These are phyloP conservation scores for Hydropsyche betteni DNA, from an alignment of 2,888 invertebrate genomes.

Conservation along the genomic window DNA sequence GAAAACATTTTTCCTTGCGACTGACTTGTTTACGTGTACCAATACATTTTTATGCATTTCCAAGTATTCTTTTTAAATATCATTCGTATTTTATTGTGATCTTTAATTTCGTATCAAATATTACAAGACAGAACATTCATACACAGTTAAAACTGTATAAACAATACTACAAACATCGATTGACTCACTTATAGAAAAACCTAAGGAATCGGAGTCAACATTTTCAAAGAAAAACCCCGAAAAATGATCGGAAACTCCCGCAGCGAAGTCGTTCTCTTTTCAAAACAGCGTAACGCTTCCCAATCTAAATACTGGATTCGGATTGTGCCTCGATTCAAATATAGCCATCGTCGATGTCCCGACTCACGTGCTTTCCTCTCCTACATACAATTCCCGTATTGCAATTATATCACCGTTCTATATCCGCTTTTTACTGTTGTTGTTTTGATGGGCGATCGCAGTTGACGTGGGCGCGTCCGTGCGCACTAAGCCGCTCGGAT, in stretches of 20 bases:
- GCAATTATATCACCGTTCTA: constrained; percentile 16
- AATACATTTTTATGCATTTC: too few species aligned
- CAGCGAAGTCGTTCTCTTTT: constrained; percentile 1
- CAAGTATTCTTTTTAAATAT: too few species aligned
- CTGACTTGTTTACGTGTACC: too few species aligned
- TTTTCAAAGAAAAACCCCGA: too few species aligned
- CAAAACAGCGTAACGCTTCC: not conserved
- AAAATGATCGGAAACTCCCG: not conserved
- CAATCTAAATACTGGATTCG: not conserved
- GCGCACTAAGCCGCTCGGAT: not conserved
- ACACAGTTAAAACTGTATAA: too few species aligned
- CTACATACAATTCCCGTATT: not conserved
- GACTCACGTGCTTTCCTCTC: not conserved
- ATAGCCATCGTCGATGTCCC: not conserved
- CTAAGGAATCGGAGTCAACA: too few species aligned
- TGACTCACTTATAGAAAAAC: too few species aligned
- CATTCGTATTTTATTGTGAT: too few species aligned
- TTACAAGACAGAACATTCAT: too few species aligned
- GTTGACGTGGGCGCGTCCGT: not conserved
- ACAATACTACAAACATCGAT: too few species aligned
- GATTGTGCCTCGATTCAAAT: constrained; percentile 4
- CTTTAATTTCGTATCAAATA: too few species aligned
- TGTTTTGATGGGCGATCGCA: not conserved
- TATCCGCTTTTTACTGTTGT: constrained; percentile 16
- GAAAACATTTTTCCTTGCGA: too few species aligned